A percentile compares a stretch with the other conserved stretches of the same genome.
Evolutionary conservation across 2,113 vertebrate genomes (phyloP).

Genomic region (Callopanchax toddi): DNA sequence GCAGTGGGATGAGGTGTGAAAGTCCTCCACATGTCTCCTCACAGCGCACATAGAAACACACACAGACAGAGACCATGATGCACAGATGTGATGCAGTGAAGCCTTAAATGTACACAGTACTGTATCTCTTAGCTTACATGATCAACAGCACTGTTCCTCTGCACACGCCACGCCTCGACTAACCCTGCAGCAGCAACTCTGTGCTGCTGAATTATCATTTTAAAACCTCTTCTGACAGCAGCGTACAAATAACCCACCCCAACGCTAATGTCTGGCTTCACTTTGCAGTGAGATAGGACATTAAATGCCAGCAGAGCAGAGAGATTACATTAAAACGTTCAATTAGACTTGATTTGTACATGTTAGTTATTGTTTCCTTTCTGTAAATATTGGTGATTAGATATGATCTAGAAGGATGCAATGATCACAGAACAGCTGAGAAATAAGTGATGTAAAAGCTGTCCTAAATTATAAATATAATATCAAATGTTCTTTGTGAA

Average conservation of each 20-base stretch:
- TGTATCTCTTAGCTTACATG: constrained; percentile 37
- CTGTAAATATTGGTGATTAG: background rate
- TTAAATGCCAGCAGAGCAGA: background rate
- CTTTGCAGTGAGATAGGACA: background rate
- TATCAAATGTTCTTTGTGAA: too few relatives aligned
- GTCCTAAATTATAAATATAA: too few relatives aligned
- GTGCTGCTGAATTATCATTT: constrained; percentile 3
- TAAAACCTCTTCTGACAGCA: background rate
- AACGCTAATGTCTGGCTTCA: background rate
- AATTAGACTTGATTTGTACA: background rate
- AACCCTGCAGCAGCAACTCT: constrained; percentile 31
- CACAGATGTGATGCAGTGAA: constrained; percentile 37
- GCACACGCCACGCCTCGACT: background rate
- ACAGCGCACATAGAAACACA: constrained; percentile 1
- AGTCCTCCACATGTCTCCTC: constrained; percentile 27
- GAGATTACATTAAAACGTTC: background rate
- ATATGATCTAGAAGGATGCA: background rate
- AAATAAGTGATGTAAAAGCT: background rate
- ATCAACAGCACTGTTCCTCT: constrained; percentile 15
- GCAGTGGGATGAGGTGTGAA: constrained; percentile 41
- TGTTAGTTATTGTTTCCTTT: background rate
- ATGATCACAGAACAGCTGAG: background rate
- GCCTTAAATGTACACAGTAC: constrained; percentile 26
- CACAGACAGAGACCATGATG: background rate
- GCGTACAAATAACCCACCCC: background rate